Conservation (phyloP, 2,797 vertebrate genomes). For the Paratrypauchen microcephalus region DNA sequence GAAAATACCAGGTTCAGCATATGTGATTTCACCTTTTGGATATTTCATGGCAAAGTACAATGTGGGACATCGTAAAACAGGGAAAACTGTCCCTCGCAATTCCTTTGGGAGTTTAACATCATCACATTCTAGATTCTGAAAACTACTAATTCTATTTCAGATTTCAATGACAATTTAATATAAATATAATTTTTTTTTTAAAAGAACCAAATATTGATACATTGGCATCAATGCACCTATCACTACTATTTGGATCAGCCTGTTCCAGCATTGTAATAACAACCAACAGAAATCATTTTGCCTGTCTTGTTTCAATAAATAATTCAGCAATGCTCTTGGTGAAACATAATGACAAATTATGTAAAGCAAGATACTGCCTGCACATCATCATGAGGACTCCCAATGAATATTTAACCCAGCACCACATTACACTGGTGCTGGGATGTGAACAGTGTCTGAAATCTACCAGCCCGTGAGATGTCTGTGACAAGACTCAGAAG, state of each 20-base stretch:
- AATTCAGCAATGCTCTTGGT: constrained; percentile 48
- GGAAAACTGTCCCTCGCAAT: too few relatives aligned
- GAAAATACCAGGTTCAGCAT: too few relatives aligned
- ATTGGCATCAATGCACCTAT: not conserved
- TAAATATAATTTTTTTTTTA: too few relatives aligned
- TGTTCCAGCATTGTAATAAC: not conserved
- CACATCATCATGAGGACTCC: constrained; percentile 50
- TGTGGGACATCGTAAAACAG: too few relatives aligned
- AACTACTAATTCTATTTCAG: not conserved
- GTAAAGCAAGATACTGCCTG: constrained; percentile 57
- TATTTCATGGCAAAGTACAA: too few relatives aligned
- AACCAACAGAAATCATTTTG: constrained; percentile 22
- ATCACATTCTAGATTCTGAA: too few relatives aligned
- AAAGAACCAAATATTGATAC: too few relatives aligned
- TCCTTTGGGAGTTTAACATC: too few relatives aligned
- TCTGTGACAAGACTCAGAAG: constrained; percentile 53
- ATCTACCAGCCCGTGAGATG: constrained; percentile 22
- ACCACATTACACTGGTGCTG: constrained; percentile 14
- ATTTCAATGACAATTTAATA: not conserved
- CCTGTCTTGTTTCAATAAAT: constrained; percentile 46
- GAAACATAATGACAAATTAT: constrained; percentile 52
- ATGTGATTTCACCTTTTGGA: too few relatives aligned
- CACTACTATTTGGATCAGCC: not conserved
- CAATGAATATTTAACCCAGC: constrained; percentile 69
- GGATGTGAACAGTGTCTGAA: constrained; percentile 41